phyloP scores from a whole-genome alignment of 2,888 invertebrate genomes.

The Plebejus argus region DNA sequence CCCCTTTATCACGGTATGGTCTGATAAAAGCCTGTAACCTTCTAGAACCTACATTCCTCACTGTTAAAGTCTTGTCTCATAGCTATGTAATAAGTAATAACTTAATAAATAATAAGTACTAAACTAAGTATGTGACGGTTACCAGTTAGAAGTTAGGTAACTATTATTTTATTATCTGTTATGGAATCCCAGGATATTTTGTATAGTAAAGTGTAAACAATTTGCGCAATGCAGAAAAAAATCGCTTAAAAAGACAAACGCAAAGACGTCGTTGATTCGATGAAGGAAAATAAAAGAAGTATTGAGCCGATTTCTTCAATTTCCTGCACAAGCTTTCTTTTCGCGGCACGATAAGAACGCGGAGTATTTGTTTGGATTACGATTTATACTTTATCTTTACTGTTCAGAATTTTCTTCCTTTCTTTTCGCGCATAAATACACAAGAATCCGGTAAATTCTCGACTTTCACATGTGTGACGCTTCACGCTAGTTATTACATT shows the following conservation, averaged over 20 bases:
- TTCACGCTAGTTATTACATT: background rate
- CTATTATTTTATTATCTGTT: too few species aligned
- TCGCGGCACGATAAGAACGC: background rate
- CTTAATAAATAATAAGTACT: too few species aligned
- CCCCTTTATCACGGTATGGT: slow-evolving; percentile 9
- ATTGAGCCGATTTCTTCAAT: background rate
- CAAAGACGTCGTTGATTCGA: too few species aligned
- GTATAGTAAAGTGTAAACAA: too few species aligned
- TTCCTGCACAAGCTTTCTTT: background rate
- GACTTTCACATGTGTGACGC: slow-evolving; percentile 9
- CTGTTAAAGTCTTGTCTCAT: background rate
- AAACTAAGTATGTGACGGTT: too few species aligned
- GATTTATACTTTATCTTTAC: background rate
- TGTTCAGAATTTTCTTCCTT: background rate
- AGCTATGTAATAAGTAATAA: too few species aligned
- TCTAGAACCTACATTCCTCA: slow-evolving; percentile 19
- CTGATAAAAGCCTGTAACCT: slow-evolving; percentile 13
- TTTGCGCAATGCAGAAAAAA: too few species aligned
- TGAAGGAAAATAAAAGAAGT: background rate
- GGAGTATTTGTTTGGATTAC: slow-evolving; percentile 6
- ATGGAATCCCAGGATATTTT: too few species aligned
- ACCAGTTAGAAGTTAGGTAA: too few species aligned
- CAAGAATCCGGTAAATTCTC: slow-evolving; percentile 7
- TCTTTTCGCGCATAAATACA: slow-evolving; percentile 24
- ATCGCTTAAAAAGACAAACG: too few species aligned